phyloP scores from a whole-genome alignment of 2,113 vertebrate species.

The Nesoenas mayeri region DNA sequence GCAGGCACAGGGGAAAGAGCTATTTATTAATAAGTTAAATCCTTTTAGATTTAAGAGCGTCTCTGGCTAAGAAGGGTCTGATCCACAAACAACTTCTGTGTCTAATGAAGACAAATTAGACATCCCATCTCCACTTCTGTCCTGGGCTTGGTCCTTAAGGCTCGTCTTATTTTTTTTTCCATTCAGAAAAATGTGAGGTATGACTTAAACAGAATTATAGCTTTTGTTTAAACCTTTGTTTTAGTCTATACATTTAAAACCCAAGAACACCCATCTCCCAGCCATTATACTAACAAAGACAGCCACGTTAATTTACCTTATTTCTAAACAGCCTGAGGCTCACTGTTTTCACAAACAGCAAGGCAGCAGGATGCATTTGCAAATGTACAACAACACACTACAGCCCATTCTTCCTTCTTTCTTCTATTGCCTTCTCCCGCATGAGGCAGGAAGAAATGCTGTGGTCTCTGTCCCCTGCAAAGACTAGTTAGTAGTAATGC shows the following conservation, averaged over 20 bases:
- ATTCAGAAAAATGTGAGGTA: neutral
- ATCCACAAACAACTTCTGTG: neutral
- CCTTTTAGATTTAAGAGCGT: slow-evolving; percentile 28
- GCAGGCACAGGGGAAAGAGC: slow-evolving; percentile 35
- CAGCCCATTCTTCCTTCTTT: neutral
- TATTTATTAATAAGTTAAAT: slow-evolving; percentile 62
- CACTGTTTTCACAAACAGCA: neutral
- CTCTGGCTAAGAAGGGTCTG: neutral
- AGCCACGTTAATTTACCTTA: neutral
- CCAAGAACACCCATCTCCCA: neutral
- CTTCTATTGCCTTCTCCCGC: neutral
- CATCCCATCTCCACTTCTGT: neutral
- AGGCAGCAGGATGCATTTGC: neutral
- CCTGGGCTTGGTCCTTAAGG: neutral
- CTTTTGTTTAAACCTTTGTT: neutral
- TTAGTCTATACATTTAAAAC: neutral
- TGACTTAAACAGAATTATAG: neutral
- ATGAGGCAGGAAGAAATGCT: neutral
- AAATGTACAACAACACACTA: neutral
- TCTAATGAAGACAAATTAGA: neutral
- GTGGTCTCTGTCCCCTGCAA: neutral
- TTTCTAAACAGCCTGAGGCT: neutral
- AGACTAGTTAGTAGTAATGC: neutral
- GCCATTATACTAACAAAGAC: neutral
- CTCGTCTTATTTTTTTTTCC: too few species aligned